These are phyloP conservation scores for Vultur gryphus DNA, from an alignment of 2,797 vertebrate genomes.

Conservation along the genomic window DNA sequence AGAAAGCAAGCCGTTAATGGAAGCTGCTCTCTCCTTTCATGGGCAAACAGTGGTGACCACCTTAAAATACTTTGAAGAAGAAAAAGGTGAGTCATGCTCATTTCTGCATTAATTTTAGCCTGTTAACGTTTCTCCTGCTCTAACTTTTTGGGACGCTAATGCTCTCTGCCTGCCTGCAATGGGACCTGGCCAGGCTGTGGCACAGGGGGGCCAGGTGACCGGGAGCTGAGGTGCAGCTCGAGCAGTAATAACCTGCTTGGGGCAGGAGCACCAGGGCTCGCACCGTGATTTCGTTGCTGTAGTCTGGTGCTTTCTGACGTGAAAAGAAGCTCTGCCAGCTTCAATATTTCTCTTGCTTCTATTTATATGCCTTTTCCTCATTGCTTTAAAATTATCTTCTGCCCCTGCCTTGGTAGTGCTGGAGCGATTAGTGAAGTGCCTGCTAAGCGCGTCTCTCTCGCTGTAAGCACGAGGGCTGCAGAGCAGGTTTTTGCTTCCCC, in stretches of 20 bases:
- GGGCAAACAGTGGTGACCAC: not conserved
- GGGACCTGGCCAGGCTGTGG: accelerated
- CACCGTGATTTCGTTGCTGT: accelerated
- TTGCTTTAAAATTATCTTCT: not conserved
- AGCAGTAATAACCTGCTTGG: not conserved
- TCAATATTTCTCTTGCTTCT: not conserved
- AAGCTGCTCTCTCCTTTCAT: not conserved
- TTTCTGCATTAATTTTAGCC: not conserved
- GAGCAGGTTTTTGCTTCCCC: not conserved
- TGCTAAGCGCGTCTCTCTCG: not conserved
- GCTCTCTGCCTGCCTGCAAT: not conserved
- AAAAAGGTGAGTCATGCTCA: not conserved
- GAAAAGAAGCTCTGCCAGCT: not conserved
- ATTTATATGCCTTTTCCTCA: not conserved
- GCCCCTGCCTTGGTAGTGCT: not conserved
- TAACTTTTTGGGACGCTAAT: accelerated
- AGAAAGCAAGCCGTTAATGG: not conserved
- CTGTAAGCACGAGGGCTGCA: not conserved
- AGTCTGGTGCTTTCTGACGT: not conserved
- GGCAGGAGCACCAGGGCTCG: not conserved
- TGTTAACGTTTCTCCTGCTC: not conserved
- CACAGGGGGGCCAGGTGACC: no score
- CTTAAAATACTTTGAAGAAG: not conserved
- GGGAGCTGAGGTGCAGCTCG: not conserved
- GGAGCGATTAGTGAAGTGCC: accelerated